Conservation (phyloP, 1,140 invertebrate genomes). For the Mylabris phalerata region DNA sequence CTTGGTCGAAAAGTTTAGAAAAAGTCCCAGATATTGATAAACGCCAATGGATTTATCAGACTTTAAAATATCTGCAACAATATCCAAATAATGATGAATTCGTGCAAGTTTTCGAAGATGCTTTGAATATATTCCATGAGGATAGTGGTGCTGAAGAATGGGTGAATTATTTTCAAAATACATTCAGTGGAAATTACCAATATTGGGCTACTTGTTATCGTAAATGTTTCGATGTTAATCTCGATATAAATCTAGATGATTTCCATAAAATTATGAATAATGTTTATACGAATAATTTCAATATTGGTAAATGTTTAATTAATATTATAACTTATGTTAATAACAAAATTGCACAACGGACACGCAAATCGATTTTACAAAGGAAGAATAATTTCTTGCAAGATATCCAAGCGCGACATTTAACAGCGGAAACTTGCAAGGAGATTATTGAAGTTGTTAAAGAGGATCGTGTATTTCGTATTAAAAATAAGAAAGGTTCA, state of each 20-base stretch:
- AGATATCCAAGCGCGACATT: slow-evolving; percentile 9
- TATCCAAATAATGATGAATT: slow-evolving; percentile 1
- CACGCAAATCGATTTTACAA: slow-evolving; percentile 1
- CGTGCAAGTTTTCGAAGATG: not conserved
- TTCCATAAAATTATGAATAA: slow-evolving; percentile 11
- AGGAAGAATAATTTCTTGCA: not conserved
- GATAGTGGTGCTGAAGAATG: not conserved
- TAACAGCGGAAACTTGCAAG: not conserved
- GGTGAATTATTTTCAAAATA: slow-evolving; percentile 3
- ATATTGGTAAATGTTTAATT: slow-evolving; percentile 5
- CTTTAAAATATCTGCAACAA: slow-evolving; percentile 12
- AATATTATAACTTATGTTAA: slow-evolving; percentile 3
- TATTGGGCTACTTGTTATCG: slow-evolving; percentile 12
- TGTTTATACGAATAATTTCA: slow-evolving; percentile 2
- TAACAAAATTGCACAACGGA: slow-evolving; percentile 5
- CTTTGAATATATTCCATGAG: not conserved
- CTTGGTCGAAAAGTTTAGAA: slow-evolving; percentile 5
- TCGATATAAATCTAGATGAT: slow-evolving; percentile 4
- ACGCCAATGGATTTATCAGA: slow-evolving; percentile 2
- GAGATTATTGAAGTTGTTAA: not conserved
- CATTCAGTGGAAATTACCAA: slow-evolving; percentile 1
- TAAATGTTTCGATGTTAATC: slow-evolving; percentile 3
- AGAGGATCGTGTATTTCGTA: not conserved
- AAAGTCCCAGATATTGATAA: slow-evolving; percentile 7
- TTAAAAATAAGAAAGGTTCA: not conserved